These are phyloP conservation scores for Muschampia staudingeri DNA, from an alignment of 2,888 invertebrate genomes.

Conservation along the genomic window DNA sequence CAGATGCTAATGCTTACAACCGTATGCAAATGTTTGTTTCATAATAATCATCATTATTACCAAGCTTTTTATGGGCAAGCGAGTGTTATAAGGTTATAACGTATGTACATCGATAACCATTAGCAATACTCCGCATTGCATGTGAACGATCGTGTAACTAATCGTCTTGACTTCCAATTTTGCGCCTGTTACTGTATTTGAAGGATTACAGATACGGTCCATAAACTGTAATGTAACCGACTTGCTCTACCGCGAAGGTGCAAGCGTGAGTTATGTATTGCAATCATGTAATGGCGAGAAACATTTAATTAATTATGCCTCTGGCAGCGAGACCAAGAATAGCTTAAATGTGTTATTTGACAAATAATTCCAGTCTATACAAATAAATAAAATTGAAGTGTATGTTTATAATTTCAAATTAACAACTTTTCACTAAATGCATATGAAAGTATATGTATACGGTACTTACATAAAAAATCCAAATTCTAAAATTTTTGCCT, in stretches of 20 bases:
- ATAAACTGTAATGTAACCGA: conserved; percentile 67
- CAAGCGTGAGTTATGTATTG: not conserved
- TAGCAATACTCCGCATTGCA: conserved; percentile 8
- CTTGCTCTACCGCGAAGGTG: conserved; percentile 6
- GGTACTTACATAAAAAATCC: no score
- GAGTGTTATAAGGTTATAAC: not conserved
- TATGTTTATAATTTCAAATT: no score
- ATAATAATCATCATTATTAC: conserved; percentile 25
- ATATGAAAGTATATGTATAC: no score
- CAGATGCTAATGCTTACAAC: not conserved
- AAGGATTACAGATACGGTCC: conserved; percentile 69
- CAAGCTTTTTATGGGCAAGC: not conserved
- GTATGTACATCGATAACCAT: conserved; percentile 10
- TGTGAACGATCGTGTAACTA: conserved; percentile 34
- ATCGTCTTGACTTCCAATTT: conserved; percentile 44
- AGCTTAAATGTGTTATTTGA: no score
- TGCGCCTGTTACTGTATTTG: conserved; percentile 62
- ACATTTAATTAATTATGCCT: not conserved
- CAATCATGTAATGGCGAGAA: conserved; percentile 1
- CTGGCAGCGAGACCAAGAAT: no score
- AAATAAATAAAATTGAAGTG: no score
- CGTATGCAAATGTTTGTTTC: not conserved
- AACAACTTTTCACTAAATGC: no score
- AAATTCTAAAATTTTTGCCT: no score
- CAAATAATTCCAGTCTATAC: no score